Evolutionary conservation across 2,888 invertebrate genomes (phyloP).

Genomic region (Dryomyza anilis): DNA sequence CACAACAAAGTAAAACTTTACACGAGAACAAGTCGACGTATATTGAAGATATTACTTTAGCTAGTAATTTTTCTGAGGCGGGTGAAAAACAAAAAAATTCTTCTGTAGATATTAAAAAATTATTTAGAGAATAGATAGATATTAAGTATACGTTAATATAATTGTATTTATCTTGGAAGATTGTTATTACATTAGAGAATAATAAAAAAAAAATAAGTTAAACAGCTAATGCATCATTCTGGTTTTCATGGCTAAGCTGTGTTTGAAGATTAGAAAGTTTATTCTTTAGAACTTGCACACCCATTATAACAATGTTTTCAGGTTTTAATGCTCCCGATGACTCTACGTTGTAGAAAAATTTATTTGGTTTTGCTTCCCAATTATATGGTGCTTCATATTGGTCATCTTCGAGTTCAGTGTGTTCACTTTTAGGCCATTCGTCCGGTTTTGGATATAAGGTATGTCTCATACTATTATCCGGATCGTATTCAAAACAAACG

Average conservation of each 20-base stretch:
- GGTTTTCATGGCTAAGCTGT: constrained; percentile 84
- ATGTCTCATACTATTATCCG: constrained; percentile 95
- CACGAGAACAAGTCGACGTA: no score
- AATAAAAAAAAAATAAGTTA: no score
- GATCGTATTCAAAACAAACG: constrained; percentile 99
- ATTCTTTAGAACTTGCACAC: constrained; percentile 89
- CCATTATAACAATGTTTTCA: constrained; percentile 96
- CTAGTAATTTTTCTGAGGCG: no score
- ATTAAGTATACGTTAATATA: no score
- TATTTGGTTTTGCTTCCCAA: constrained; percentile 94
- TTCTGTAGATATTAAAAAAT: no score
- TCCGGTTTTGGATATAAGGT: constrained; percentile 95
- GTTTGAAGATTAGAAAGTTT: constrained; percentile 95
- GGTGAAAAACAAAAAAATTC: no score
- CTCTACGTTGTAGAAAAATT: constrained; percentile 97
- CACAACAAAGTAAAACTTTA: no score
- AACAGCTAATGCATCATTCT: constrained; percentile 78
- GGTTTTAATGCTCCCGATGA: constrained; percentile 93
- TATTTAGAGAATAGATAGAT: no score
- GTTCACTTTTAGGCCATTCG: constrained; percentile 99
- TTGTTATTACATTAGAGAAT: no score
- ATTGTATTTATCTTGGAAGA: no score
- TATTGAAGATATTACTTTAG: no score
- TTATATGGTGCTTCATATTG: constrained; percentile 93
- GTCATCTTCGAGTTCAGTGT: constrained; percentile 89